Percentiles rank a stretch among this genome's conserved stretches.
Evolutionary conservation across 2,113 vertebrate genomes (phyloP).

Genomic region (Sula dactylatra): DNA sequence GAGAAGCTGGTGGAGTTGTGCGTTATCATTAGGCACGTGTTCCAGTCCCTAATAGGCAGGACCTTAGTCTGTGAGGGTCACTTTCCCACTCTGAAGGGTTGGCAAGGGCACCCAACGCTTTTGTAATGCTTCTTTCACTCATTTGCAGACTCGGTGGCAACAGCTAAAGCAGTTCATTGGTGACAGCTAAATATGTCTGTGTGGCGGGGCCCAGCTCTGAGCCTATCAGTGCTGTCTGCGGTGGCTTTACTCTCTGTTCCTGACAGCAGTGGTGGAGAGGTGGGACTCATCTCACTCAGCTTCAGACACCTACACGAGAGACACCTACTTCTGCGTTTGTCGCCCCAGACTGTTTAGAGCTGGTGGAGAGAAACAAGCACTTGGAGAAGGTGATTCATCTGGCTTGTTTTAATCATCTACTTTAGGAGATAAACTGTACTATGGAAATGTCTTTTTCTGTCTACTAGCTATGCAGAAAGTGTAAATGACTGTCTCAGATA

Average conservation of each 20-base stretch:
- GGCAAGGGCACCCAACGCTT: neutral
- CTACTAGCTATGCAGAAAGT: slow-evolving; percentile 58
- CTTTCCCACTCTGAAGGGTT: neutral
- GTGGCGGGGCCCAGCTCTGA: neutral
- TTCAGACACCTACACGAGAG: slow-evolving; percentile 26
- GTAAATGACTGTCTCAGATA: slow-evolving; percentile 57
- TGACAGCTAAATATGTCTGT: neutral
- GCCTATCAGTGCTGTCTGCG: neutral
- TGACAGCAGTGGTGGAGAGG: neutral
- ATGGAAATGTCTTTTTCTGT: slow-evolving; percentile 56
- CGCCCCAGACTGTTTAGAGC: slow-evolving; percentile 32
- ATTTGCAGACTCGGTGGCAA: neutral
- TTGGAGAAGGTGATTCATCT: slow-evolving; percentile 53
- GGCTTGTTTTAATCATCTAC: slow-evolving; percentile 23
- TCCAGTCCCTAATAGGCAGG: neutral
- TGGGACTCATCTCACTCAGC: slow-evolving; percentile 1
- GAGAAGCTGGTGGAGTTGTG: neutral
- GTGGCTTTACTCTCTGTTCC: neutral
- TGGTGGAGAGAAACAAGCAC: slow-evolving; percentile 35
- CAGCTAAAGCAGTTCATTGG: neutral
- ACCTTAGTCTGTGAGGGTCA: neutral
- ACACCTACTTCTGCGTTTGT: slow-evolving; percentile 25
- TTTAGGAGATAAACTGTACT: slow-evolving; percentile 39
- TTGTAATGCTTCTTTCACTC: neutral
- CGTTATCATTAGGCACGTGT: neutral